Conservation (phyloP, 2,113 vertebrate genomes). For the Diglossa brunneiventris region DNA sequence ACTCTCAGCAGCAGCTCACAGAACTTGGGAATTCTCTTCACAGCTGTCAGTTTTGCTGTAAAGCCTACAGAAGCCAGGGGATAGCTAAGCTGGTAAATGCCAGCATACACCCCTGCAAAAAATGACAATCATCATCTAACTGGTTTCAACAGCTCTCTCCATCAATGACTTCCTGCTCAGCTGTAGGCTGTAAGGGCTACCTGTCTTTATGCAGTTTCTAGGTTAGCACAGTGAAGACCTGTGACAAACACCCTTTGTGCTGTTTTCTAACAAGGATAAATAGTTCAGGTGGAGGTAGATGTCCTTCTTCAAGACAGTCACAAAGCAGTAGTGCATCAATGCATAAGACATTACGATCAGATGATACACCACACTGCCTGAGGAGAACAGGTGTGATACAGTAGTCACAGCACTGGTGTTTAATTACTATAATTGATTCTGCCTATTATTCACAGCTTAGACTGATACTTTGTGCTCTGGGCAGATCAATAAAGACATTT, state of each 20-base stretch:
- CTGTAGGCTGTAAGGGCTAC: neutral
- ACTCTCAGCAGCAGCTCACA: neutral
- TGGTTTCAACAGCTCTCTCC: neutral
- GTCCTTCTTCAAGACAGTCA: neutral
- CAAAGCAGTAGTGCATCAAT: neutral
- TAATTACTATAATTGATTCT: slow-evolving; percentile 10
- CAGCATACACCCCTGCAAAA: neutral
- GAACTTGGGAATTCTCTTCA: neutral
- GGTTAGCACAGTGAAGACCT: neutral
- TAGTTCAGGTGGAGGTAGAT: neutral
- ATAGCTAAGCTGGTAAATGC: neutral
- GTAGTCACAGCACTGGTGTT: neutral
- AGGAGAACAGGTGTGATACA: neutral
- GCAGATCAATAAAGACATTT: neutral
- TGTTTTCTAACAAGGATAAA: neutral
- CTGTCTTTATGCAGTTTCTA: neutral
- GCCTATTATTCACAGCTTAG: neutral
- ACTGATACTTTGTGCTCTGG: neutral
- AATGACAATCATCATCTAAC: neutral
- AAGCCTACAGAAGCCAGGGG: neutral
- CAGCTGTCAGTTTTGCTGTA: neutral
- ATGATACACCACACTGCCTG: neutral
- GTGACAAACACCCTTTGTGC: neutral
- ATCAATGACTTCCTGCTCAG: neutral
- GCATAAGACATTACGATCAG: neutral